phyloP scores from a whole-genome alignment of 2,888 invertebrate genomes.

The Pollenia griseotomentosa region DNA sequence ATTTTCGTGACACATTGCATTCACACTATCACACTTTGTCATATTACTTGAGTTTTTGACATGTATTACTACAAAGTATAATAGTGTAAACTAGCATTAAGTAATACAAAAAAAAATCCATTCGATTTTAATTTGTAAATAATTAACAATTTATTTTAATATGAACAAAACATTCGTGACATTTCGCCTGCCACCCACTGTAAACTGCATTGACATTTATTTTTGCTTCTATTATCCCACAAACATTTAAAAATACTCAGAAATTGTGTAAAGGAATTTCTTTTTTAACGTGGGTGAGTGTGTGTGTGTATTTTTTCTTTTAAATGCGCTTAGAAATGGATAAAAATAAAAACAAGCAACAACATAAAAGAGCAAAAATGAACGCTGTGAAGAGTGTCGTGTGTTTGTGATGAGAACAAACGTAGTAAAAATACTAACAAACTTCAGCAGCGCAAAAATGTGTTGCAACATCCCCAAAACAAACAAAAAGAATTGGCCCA shows the following conservation, averaged over 20 bases:
- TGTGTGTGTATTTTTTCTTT: slow-evolving; percentile 9
- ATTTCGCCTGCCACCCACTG: slow-evolving; percentile 27
- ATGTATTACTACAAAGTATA: too few species aligned
- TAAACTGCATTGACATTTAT: slow-evolving; percentile 38
- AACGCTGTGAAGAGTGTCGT: not conserved
- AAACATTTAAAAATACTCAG: slow-evolving; percentile 42
- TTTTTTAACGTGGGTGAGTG: not conserved
- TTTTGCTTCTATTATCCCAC: slow-evolving; percentile 1
- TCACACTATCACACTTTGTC: too few species aligned
- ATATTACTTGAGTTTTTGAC: too few species aligned
- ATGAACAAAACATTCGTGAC: not conserved
- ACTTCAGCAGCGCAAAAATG: slow-evolving; percentile 1
- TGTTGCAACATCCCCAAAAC: slow-evolving; percentile 43
- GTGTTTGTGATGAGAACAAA: not conserved
- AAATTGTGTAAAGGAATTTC: slow-evolving; percentile 60
- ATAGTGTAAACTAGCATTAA: too few species aligned
- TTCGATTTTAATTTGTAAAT: too few species aligned
- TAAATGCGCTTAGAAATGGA: slow-evolving; percentile 4
- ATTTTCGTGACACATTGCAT: too few species aligned
- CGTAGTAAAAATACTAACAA: slow-evolving; percentile 37
- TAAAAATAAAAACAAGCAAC: slow-evolving; percentile 7
- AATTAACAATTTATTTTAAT: not conserved
- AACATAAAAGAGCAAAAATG: slow-evolving; percentile 19
- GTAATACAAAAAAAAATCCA: too few species aligned
- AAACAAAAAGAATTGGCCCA: not conserved